Evolutionary conservation across 2,797 vertebrate species (phyloP).

Genomic region (Neosilurus hyrtlii): DNA sequence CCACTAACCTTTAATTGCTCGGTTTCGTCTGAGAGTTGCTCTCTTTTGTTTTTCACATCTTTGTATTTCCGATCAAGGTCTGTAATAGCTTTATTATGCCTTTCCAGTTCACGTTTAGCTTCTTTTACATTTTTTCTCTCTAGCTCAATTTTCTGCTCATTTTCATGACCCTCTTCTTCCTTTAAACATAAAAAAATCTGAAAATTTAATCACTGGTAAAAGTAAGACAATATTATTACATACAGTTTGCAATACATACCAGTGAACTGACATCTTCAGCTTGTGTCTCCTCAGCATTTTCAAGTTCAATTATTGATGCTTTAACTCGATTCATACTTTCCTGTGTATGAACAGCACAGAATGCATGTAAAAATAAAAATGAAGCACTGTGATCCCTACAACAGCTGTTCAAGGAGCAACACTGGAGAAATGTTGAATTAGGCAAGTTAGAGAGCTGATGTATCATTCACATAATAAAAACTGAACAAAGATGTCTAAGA

Average conservation of each 20-base stretch:
- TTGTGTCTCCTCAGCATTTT: conserved; percentile 57
- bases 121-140: conserved; percentile 50
- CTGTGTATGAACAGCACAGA: conserved; percentile 38
- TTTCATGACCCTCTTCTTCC: conserved; percentile 58
- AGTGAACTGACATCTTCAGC: conserved; percentile 55
- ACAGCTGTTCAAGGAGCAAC: neutral
- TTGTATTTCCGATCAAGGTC: conserved; percentile 44
- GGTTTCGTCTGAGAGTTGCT: conserved; percentile 48
- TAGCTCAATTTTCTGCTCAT: conserved; percentile 55
- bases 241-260: conserved; percentile 42
- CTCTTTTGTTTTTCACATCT: conserved; percentile 46
- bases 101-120: conserved; percentile 47
- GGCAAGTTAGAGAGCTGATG: neutral
- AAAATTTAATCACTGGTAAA: neutral
- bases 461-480: neutral
- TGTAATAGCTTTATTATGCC: conserved; percentile 27
- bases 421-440: neutral
- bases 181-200: conserved; percentile 12
- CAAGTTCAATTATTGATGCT: conserved; percentile 54
- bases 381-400: neutral
- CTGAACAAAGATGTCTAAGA: neutral
- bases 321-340: conserved; percentile 54
- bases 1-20: conserved; percentile 53
- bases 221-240: neutral
- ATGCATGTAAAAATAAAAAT: neutral